phyloP scores from a whole-genome alignment of 2,113 vertebrate genomes.

The Oxyura jamaicensis region DNA sequence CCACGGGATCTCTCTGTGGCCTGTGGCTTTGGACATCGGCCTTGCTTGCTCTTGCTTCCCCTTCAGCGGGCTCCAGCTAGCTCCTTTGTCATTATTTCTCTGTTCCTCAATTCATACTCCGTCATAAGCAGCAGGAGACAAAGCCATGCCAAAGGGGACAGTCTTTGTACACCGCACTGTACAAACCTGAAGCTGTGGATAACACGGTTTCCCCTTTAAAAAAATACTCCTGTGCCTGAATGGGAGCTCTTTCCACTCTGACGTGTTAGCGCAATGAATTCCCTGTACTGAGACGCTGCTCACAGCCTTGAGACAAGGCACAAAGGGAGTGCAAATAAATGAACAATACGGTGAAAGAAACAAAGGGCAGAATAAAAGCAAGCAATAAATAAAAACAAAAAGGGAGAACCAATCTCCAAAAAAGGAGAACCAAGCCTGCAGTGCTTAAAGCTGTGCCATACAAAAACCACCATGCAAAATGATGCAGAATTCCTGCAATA shows the following conservation, averaged over 20 bases:
- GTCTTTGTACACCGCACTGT: background rate
- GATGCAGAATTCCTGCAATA: constrained; percentile 31
- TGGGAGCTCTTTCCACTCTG: constrained; percentile 10
- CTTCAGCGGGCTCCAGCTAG: background rate
- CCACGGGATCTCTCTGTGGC: fast-evolving
- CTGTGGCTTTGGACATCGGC: background rate
- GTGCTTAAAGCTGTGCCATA: constrained; percentile 7
- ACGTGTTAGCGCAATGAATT: background rate
- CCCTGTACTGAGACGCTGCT: background rate
- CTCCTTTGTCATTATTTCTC: background rate
- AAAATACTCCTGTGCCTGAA: background rate
- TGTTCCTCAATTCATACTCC: background rate
- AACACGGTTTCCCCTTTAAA: background rate
- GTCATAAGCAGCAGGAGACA: background rate
- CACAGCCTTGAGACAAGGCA: constrained; percentile 41
- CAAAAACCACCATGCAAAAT: constrained; percentile 5
- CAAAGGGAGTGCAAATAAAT: constrained; percentile 49
- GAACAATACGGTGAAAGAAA: constrained; percentile 45
- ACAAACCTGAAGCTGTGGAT: background rate
- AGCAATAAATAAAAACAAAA: background rate
- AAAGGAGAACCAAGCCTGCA: background rate
- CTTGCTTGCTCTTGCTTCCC: background rate
- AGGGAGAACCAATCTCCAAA: background rate
- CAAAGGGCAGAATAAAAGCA: constrained; percentile 39
- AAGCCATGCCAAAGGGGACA: background rate